Evolutionary conservation across 2,797 vertebrate species (phyloP), one percentile per base, ranked within the genome.

Genomic region (Acrossocheilus wenchowensis): DNA sequence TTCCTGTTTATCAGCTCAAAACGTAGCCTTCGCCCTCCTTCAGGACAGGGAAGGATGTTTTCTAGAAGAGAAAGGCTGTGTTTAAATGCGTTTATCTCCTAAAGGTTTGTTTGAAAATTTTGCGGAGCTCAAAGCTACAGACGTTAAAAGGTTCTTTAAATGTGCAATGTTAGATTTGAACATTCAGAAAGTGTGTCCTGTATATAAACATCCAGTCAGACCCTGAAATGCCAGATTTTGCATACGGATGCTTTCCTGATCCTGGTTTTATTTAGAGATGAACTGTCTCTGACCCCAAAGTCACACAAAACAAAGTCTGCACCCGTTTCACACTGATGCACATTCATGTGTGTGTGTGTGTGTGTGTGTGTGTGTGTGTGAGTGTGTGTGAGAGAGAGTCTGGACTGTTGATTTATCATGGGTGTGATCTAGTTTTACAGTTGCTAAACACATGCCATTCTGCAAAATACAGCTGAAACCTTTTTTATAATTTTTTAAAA

Each of bases 181-280:
- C 26, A 15, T 30, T 30, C 26, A 30, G 12, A 30, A 30, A 30
- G 62, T 30, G 26, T 64, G 26, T 64, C 12, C 62, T 64, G 62
- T 6, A 30, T 64, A 30, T 34, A 64, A 64, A 64, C 62, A 64
- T 64, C 12, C 14, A 64, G 12, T 30, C 26, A 15, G 60, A 64
- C n/a, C 4, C 60, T 64, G n/a, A 64, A 64, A 64, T 64, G 60
- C n/a, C 60, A 64, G 62, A 64, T 64, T 64, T 64, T 30, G 72
- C 72, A 34, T 50, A 19, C 14, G 0, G 72, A 50, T 50, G 72
- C 30, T 30, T 50, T 74, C 72, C 11, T 10, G n/a, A 30, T 74
- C 43, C 43, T 30, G 43, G 72, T 30, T 9, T 19, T 26, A 74
- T 74, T 17, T 30, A 45, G 71, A 74, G 71, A 74, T 50, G 72